These are phyloP conservation scores for Galaxias olidus DNA, from an alignment of 2,797 vertebrate genomes.

Conservation along the genomic window DNA sequence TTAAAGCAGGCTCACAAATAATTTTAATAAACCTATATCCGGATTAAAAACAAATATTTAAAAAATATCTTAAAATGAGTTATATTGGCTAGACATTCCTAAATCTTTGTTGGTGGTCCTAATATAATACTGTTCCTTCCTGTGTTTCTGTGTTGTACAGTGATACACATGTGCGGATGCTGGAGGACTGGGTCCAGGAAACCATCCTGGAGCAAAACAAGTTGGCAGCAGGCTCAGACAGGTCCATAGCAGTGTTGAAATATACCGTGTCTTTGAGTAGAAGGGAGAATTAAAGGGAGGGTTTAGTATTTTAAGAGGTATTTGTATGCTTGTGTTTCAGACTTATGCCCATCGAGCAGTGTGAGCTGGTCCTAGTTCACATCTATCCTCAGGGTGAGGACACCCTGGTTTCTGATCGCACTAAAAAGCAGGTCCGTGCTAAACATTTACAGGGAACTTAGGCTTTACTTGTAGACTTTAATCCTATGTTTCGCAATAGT, in stretches of 20 bases:
- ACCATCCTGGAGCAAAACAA: slow-evolving; percentile 98
- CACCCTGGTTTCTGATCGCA: slow-evolving; percentile 92
- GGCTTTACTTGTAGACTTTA: no score
- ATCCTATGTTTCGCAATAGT: no score
- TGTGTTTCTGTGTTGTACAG: slow-evolving; percentile 58
- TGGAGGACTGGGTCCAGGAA: slow-evolving; percentile 96
- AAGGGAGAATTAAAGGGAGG: not conserved
- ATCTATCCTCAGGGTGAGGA: slow-evolving; percentile 96
- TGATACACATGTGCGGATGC: slow-evolving; percentile 97
- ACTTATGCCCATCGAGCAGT: slow-evolving; percentile 97
- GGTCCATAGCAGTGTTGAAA: slow-evolving; percentile 74
- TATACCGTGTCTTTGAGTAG: no score
- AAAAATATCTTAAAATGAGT: no score
- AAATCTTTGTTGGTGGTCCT: not conserved
- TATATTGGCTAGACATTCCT: no score
- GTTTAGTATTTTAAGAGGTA: not conserved
- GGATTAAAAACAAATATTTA: no score
- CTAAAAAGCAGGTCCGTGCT: slow-evolving; percentile 89
- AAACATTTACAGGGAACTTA: not conserved
- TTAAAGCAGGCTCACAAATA: no score
- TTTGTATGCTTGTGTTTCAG: slow-evolving; percentile 55
- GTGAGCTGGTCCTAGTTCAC: slow-evolving; percentile 94
- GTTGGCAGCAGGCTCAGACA: slow-evolving; percentile 93
- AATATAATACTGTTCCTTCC: slow-evolving; percentile 5
- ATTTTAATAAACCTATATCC: no score